Evolutionary conservation across 2,888 invertebrate genomes (phyloP).

Genomic region (Smittia aterrima): DNA sequence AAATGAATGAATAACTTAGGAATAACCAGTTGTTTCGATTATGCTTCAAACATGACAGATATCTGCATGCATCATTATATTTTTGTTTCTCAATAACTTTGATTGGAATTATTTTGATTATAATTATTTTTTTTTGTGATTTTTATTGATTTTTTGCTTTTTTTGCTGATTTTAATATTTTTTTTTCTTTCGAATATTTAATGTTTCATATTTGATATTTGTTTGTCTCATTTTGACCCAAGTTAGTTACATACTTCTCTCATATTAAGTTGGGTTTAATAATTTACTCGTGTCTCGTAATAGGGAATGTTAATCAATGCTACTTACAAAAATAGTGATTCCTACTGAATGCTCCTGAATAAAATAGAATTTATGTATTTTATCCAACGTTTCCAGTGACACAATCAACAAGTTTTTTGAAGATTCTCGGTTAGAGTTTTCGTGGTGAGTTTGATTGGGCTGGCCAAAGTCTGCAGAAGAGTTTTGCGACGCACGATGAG

Average conservation of each 20-base stretch:
- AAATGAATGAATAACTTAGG: not conserved
- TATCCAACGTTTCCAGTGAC: not conserved
- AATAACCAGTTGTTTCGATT: not conserved
- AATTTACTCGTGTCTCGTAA: not conserved
- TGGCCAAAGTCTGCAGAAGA: not conserved
- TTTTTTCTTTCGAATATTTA: conserved; percentile 6
- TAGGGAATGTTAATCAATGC: not conserved
- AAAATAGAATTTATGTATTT: not conserved
- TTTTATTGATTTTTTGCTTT: conserved; percentile 34
- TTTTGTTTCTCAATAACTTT: not conserved
- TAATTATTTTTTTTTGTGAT: conserved; percentile 19
- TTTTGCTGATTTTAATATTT: conserved; percentile 35
- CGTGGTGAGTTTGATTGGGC: too few species aligned
- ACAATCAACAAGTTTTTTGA: not conserved
- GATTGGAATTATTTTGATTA: conserved; percentile 33
- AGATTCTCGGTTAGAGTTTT: not conserved
- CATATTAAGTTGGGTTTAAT: conserved; percentile 38
- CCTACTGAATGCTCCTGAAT: not conserved
- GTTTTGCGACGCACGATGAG: not conserved
- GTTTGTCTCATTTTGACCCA: not conserved
- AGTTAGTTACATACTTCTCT: conserved; percentile 33
- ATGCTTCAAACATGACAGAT: conserved; percentile 30
- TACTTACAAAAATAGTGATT: conserved; percentile 27
- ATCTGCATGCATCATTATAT: conserved; percentile 25
- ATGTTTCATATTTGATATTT: not conserved